Evolutionary conservation across 2,797 vertebrate species (phyloP).

Genomic region (Onychomys arenicola): DNA sequence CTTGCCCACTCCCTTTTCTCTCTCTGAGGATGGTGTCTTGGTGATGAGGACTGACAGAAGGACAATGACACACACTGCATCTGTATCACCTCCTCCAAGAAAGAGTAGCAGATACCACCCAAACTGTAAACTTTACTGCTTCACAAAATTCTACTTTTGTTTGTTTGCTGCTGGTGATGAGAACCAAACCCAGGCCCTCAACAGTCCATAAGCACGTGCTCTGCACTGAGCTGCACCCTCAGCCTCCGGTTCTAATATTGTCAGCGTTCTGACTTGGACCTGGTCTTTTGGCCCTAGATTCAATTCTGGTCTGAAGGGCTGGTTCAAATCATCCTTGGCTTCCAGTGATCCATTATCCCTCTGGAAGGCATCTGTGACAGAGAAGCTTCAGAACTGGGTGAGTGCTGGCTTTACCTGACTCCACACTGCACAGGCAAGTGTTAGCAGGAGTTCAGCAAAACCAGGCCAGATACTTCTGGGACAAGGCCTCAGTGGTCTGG

Average conservation of each 20-base stretch:
- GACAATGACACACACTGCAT: background rate
- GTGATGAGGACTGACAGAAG: background rate
- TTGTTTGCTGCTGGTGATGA: background rate
- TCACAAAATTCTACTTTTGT: background rate
- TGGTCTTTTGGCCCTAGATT: constrained; percentile 17
- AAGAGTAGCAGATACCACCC: background rate
- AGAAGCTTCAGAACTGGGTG: constrained; percentile 12
- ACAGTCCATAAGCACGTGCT: background rate
- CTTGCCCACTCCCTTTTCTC: background rate
- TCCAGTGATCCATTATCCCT: background rate
- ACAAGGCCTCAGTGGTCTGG: background rate
- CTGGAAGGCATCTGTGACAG: background rate
- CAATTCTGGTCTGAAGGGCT: background rate
- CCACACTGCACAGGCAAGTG: background rate
- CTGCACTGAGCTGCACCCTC: too few relatives aligned
- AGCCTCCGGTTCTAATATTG: background rate
- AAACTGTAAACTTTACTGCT: constrained; percentile 60
- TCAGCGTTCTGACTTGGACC: background rate
- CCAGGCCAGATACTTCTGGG: background rate
- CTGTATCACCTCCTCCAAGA: background rate
- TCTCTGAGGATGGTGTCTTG: background rate
- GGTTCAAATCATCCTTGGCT: constrained; percentile 10
- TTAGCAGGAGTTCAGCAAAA: background rate
- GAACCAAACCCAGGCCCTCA: background rate
- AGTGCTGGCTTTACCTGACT: constrained; percentile 24